Evolutionary conservation across 2,797 vertebrate genomes (phyloP).

Genomic region (Coluber constrictor): DNA sequence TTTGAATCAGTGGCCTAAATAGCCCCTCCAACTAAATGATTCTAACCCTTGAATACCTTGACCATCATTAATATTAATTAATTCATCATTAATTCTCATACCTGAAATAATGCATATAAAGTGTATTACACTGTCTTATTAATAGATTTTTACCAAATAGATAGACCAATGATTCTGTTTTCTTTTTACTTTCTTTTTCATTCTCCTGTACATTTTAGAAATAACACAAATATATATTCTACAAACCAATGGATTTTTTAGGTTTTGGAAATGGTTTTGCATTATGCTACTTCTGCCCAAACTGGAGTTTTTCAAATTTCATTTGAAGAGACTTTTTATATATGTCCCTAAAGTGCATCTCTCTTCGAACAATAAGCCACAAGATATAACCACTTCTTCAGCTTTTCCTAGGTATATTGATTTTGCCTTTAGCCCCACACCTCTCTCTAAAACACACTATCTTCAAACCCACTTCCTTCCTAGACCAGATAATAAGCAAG

Average conservation of each 20-base stretch:
- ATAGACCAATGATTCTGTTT: background rate
- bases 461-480: constrained; percentile 46
- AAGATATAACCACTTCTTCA: constrained; percentile 34
- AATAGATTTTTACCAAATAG: background rate
- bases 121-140: background rate
- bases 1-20: background rate
- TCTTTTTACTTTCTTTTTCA: background rate
- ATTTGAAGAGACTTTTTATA: background rate
- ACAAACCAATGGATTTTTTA: background rate
- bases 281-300: background rate
- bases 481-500: constrained; percentile 45
- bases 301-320: constrained; percentile 26
- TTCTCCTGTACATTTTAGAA: background rate
- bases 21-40: background rate
- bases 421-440: constrained; percentile 29
- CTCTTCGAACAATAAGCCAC: constrained; percentile 11
- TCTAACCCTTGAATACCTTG: background rate
- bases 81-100: background rate
- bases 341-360: background rate
- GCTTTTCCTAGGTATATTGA: constrained; percentile 37
- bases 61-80: background rate
- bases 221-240: background rate
- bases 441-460: constrained; percentile 29
- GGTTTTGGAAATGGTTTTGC: background rate
- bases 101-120: background rate